Percentiles rank a stretch among this genome's conserved stretches.
Evolutionary conservation across 1,140 invertebrate genomes (phyloP).

Genomic region (Argopecten irradians): DNA sequence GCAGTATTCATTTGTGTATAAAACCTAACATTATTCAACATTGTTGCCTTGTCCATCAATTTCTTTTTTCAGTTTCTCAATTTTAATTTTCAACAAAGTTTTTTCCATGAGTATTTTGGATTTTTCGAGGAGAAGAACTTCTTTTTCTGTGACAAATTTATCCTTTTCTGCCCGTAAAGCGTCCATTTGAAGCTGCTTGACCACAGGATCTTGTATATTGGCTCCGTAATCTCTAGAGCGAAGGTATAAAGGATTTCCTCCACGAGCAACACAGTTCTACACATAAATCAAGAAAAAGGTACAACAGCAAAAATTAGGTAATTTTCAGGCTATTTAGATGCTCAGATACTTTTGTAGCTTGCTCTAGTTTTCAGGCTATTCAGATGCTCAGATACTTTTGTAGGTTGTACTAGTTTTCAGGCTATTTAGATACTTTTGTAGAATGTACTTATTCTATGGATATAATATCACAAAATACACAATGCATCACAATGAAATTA

Average conservation of each 20-base stretch:
- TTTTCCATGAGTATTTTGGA: background rate
- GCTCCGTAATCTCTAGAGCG: background rate
- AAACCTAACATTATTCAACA: background rate
- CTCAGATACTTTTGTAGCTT: too few species aligned
- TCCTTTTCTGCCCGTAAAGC: background rate
- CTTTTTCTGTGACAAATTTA: background rate
- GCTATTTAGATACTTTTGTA: too few species aligned
- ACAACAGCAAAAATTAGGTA: background rate
- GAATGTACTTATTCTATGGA: too few species aligned
- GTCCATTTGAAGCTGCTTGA: background rate
- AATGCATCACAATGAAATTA: too few species aligned
- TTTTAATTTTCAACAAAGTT: background rate
- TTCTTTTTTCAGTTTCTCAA: slow-evolving; percentile 1
- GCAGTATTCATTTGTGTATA: background rate
- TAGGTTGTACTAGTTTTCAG: too few species aligned
- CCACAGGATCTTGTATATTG: background rate
- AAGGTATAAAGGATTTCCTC: background rate
- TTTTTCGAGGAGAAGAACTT: background rate
- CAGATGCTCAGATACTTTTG: too few species aligned
- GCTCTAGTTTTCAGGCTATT: too few species aligned
- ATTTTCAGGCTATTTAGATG: too few species aligned
- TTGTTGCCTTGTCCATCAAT: background rate
- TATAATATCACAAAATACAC: too few species aligned
- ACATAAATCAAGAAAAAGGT: background rate
- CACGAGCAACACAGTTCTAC: background rate